Evolutionary conservation across 2,113 vertebrate species (phyloP).

Genomic region (Muntiacus muntjak): DNA sequence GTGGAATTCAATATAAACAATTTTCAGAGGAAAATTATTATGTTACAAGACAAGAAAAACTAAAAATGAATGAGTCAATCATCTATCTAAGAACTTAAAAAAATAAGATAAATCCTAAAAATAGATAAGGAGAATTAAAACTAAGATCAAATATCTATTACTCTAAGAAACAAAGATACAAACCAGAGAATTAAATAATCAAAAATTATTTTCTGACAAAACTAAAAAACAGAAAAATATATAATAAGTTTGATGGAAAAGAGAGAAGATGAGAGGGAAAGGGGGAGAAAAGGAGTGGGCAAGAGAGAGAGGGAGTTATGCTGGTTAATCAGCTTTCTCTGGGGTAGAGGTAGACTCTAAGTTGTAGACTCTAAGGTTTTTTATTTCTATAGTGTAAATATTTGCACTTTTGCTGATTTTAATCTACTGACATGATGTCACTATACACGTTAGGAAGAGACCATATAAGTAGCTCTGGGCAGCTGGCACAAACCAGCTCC

Average conservation of each 20-base stretch:
- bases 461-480: not conserved
- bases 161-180: not conserved
- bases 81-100: not conserved
- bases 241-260: not conserved
- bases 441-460: not conserved
- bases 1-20: not conserved
- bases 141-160: not conserved
- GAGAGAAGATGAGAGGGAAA: not conserved
- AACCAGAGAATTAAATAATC: not conserved
- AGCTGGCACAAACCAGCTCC: not conserved
- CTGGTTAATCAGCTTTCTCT: not conserved
- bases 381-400: not conserved
- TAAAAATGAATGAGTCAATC: not conserved
- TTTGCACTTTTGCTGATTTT: not conserved
- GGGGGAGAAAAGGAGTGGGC: not conserved
- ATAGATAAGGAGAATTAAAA: not conserved
- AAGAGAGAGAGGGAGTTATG: not conserved
- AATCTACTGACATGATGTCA: not conserved
- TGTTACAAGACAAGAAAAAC: not conserved
- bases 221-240: not conserved
- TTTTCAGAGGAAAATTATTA: not conserved
- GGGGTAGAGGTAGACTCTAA: accelerated
- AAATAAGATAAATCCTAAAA: not conserved
- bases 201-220: not conserved
- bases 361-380: not conserved